Conservation (phyloP, 2,113 vertebrate genomes). For the Gambusia holbrooki region DNA sequence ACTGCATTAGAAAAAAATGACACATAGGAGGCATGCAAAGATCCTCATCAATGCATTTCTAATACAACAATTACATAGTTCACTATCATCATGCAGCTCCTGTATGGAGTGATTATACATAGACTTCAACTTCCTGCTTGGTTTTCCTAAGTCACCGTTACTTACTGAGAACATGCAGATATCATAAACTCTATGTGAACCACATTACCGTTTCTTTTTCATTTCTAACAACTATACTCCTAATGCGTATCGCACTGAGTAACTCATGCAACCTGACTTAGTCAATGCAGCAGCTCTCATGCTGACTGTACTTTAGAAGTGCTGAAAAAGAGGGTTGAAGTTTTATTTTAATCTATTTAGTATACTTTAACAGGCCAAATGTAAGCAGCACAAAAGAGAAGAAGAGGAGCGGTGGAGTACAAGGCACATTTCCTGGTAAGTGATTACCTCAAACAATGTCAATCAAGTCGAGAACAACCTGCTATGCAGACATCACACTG, state of each 20-base stretch:
- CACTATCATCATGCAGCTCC: neutral
- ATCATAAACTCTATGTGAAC: neutral
- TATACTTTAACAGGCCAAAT: slow-evolving; percentile 40
- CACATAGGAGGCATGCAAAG: neutral
- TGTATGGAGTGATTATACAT: neutral
- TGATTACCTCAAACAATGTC: slow-evolving; percentile 63
- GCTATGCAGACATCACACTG: slow-evolving; percentile 48
- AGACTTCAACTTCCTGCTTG: slow-evolving; percentile 28
- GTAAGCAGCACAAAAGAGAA: slow-evolving; percentile 24
- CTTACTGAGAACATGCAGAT: slow-evolving; percentile 9
- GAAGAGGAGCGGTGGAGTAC: neutral
- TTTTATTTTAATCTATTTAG: slow-evolving; percentile 18
- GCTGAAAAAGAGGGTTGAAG: neutral
- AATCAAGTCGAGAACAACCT: slow-evolving; percentile 49
- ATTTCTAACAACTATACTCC: neutral
- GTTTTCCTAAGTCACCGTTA: slow-evolving; percentile 21
- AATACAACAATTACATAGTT: neutral
- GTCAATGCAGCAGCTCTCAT: neutral
- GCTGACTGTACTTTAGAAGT: neutral
- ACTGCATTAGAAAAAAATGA: no score
- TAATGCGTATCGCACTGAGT: neutral
- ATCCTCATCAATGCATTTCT: neutral
- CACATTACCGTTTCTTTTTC: slow-evolving; percentile 4
- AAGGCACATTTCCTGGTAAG: slow-evolving; percentile 42
- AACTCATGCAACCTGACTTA: no score